Conservation (phyloP, 2,113 vertebrate genomes). For the Marcusenius ussheri region DNA sequence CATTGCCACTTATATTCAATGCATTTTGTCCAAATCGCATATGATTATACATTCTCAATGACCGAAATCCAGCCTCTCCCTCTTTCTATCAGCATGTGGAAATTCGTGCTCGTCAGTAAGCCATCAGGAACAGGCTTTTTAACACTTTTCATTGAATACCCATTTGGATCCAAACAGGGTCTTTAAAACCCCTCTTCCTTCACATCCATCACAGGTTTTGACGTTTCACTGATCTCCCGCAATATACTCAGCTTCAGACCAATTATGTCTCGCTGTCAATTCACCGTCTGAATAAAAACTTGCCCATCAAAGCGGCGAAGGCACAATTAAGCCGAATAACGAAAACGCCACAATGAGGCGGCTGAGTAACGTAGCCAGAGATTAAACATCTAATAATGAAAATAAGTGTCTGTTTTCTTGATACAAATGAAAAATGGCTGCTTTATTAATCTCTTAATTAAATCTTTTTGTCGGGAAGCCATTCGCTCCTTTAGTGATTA, state of each 20-base stretch:
- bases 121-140: not conserved
- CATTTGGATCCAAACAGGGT: not conserved
- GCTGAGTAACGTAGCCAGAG: not conserved
- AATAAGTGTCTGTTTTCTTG: not conserved
- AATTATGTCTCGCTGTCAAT: not conserved
- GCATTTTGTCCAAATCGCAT: not conserved
- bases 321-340: not conserved
- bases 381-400: not conserved
- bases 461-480: not conserved
- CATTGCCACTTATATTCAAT: not conserved
- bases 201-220: not conserved
- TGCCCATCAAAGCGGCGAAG: not conserved
- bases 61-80: not conserved
- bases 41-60: not conserved
- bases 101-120: not conserved
- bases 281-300: not conserved
- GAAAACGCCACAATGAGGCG: not conserved
- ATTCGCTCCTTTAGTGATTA: not conserved
- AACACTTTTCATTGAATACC: not conserved
- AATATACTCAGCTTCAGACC: not conserved
- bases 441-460: conserved; percentile 7
- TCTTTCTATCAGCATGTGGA: not conserved
- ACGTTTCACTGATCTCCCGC: not conserved
- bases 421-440: conserved; percentile 8
- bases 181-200: not conserved